These are phyloP conservation scores for Scomber japonicus DNA, from an alignment of 2,113 vertebrate species.

Conservation along the genomic window DNA sequence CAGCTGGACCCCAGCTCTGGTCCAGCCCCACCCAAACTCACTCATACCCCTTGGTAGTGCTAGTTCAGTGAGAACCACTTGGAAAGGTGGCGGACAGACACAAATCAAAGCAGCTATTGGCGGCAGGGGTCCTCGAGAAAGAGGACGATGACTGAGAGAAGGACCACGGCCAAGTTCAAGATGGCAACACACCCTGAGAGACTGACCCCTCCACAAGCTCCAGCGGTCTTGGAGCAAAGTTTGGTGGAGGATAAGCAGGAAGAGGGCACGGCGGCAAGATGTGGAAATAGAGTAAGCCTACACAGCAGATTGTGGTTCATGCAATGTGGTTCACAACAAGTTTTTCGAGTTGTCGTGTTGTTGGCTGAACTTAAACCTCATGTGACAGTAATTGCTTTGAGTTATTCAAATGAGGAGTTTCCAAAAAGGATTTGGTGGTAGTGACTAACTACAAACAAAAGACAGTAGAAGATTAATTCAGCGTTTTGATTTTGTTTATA, in stretches of 20 bases:
- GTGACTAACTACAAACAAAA: too few relatives aligned
- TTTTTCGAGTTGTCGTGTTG: background rate
- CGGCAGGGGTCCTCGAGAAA: slow-evolving; percentile 38
- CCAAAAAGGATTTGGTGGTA: background rate
- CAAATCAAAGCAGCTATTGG: slow-evolving; percentile 40
- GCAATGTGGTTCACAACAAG: background rate
- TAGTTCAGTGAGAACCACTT: too few relatives aligned
- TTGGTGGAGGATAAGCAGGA: slow-evolving; percentile 46
- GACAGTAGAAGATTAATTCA: too few relatives aligned
- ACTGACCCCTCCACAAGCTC: background rate
- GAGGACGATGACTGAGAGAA: slow-evolving; percentile 33
- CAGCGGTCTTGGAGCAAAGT: slow-evolving; percentile 54
- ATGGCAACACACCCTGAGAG: background rate
- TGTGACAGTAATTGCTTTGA: background rate
- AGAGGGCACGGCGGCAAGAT: background rate
- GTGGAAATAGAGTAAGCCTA: slow-evolving; percentile 47
- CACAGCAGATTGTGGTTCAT: accelerated
- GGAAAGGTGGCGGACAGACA: too few relatives aligned
- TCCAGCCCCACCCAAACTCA: too few relatives aligned
- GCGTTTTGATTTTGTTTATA: background rate
- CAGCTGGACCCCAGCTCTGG: too few relatives aligned
- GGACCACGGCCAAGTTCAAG: background rate
- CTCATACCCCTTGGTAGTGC: too few relatives aligned
- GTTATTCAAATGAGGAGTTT: background rate
- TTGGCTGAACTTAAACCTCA: too few relatives aligned